Evolutionary conservation across 2,888 invertebrate species (phyloP).

Genomic region (Ecliptopera silaceata): DNA sequence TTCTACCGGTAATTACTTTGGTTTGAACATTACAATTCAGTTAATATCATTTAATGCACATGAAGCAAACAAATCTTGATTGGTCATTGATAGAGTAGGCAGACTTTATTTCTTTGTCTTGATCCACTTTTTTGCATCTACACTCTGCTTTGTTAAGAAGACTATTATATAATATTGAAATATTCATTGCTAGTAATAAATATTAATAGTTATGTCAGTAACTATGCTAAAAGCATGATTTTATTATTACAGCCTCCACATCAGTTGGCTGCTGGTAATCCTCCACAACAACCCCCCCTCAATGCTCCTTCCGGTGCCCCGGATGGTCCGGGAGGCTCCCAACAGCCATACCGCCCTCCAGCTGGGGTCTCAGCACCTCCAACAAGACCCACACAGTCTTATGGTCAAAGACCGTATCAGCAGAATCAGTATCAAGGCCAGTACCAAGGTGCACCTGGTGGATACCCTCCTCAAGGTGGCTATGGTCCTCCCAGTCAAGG

Average conservation of each 20-base stretch:
- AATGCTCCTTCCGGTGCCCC: constrained; percentile 67
- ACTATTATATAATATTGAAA: no score
- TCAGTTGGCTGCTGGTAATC: constrained; percentile 80
- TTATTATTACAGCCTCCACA: constrained; percentile 77
- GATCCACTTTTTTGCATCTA: no score
- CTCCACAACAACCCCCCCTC: constrained; percentile 66
- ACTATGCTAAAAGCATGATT: not conserved
- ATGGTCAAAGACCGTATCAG: constrained; percentile 86
- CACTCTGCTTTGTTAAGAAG: no score
- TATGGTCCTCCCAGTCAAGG: constrained; percentile 87
- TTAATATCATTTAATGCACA: no score
- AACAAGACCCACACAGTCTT: constrained; percentile 86
- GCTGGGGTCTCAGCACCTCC: constrained; percentile 79
- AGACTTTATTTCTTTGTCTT: no score
- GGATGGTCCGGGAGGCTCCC: constrained; percentile 69
- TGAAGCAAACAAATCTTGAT: no score
- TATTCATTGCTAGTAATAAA: not conserved
- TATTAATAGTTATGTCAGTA: not conserved
- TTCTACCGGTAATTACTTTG: constrained; percentile 90
- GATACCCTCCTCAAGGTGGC: constrained; percentile 86
- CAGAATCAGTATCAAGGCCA: constrained; percentile 86
- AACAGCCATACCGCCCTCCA: constrained; percentile 76
- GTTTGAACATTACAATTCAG: no score
- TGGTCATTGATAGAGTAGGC: no score
- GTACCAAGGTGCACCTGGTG: constrained; percentile 81